Percentiles rank a stretch among this genome's conserved stretches.
phyloP scores from a whole-genome alignment of 2,888 invertebrate species.

The Odontocolon sp. region DNA sequence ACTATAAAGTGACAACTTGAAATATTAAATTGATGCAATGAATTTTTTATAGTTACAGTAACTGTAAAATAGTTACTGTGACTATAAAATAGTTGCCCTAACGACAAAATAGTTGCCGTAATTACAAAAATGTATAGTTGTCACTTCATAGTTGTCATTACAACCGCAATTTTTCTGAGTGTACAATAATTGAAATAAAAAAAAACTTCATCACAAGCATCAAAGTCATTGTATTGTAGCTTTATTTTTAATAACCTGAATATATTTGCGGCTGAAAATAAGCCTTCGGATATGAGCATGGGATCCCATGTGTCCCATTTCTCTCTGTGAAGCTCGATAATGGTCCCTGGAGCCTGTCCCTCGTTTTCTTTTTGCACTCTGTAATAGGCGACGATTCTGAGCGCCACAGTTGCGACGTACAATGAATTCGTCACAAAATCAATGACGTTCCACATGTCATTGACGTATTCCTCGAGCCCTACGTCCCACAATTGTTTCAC shows the following conservation, averaged over 20 bases:
- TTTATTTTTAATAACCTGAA: constrained; percentile 84
- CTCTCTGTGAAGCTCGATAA: constrained; percentile 88
- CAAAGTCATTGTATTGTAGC: too few species aligned
- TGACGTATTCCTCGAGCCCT: constrained; percentile 96
- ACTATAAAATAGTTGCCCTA: too few species aligned
- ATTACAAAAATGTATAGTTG: not conserved
- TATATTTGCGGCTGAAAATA: constrained; percentile 99
- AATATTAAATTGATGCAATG: too few species aligned
- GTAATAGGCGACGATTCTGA: constrained; percentile 96
- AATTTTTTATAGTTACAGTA: too few species aligned
- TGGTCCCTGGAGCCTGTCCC: constrained; percentile 83
- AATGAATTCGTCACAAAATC: constrained; percentile 99
- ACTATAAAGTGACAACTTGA: too few species aligned
- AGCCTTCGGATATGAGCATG: constrained; percentile 96
- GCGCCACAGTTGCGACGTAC: constrained; percentile 97
- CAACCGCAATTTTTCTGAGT: too few species aligned
- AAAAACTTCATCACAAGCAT: too few species aligned
- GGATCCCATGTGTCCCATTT: constrained; percentile 99
- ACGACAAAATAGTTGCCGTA: too few species aligned
- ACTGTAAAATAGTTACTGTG: too few species aligned
- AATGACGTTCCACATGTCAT: constrained; percentile 99
- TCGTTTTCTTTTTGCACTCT: constrained; percentile 94
- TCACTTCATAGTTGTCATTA: not conserved
- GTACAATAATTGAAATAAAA: too few species aligned
- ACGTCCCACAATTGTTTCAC: constrained; percentile 99